Evolutionary conservation across 2,797 vertebrate genomes (phyloP).

Genomic region (Syngnathus rostellatus): DNA sequence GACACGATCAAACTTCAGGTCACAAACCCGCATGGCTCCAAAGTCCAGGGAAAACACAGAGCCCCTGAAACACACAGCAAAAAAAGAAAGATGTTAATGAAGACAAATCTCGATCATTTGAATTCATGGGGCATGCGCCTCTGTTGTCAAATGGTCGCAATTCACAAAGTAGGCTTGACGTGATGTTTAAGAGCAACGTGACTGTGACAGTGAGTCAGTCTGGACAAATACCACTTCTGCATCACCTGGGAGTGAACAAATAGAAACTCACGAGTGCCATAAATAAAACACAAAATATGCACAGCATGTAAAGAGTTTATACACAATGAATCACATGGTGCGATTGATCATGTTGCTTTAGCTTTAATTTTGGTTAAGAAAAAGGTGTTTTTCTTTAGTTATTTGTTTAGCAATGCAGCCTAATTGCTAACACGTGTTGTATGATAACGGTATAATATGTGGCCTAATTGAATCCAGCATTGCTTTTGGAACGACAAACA

Average conservation of each 20-base stretch:
- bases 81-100: neutral
- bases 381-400: neutral
- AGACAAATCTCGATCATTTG: neutral
- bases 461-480: neutral
- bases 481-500: neutral
- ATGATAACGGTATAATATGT: neutral
- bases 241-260: neutral
- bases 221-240: neutral
- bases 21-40: conserved; percentile 80
- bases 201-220: conserved; percentile 30
- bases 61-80: conserved; percentile 67
- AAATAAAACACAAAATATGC: neutral
- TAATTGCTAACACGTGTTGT: no score
- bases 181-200: conserved; percentile 17
- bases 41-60: conserved; percentile 88
- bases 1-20: conserved; percentile 87
- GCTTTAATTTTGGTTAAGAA: no score
- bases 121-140: conserved; percentile 10
- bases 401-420: neutral
- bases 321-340: neutral
- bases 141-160: conserved; percentile 27
- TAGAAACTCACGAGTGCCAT: neutral
- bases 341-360: no score
- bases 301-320: neutral
- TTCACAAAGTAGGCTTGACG: conserved; percentile 16